Base-by-base conservation (phyloP, 2,888 invertebrate genomes). In the Rutpela maculata region DNA sequence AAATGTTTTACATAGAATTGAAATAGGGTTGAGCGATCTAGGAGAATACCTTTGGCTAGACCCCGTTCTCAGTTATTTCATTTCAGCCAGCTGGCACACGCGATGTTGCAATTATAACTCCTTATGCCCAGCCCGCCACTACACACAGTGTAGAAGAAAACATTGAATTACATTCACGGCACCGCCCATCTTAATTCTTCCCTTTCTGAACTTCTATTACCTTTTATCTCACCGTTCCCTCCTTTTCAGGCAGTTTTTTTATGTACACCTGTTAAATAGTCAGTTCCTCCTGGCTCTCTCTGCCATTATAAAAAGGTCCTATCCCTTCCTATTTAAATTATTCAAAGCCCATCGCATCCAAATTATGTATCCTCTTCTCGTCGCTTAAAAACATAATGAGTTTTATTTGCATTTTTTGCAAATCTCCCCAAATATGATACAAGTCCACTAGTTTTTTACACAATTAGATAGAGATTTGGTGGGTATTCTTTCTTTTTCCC, bases 371-470 rank as follows among this genome's bases (percentile, higher is more conserved):
- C 17, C 17, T 56, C 11, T 56, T 56, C 17, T 5, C 56, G 17
- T 15, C 56, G 15, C 56, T 56, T 17, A 17, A 15, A 15, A 56
- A n/a, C 5, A 15, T 56, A 4, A 5, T n/a, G 15, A n/a, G 17
- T 74, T 79, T 86, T 86, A 86, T 76, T 86, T 85, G 65, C 87
- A 86, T 65, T 82, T 84, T 67, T 84, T 80, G 26, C 85, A 85
- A 43, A 86, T 86, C 62, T 84, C 81, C 7, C 87, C 86, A 73
- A 86, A 86, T 3, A n/a, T n/a, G n/a, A n/a, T n/a, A n/a, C n/a
- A 56, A 56, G 17, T 56, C 56, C 56, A 56, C 12, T 4, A 56
- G 35, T 35, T 35, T n/a, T 35, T 35, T 35, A 35, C 9, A 35
- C 35, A 35, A 35, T 35, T 59, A 59, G 59, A 11, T 18, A 59